Evolutionary conservation across 2,113 vertebrate genomes (phyloP).

Genomic region (Symphodus melops): DNA sequence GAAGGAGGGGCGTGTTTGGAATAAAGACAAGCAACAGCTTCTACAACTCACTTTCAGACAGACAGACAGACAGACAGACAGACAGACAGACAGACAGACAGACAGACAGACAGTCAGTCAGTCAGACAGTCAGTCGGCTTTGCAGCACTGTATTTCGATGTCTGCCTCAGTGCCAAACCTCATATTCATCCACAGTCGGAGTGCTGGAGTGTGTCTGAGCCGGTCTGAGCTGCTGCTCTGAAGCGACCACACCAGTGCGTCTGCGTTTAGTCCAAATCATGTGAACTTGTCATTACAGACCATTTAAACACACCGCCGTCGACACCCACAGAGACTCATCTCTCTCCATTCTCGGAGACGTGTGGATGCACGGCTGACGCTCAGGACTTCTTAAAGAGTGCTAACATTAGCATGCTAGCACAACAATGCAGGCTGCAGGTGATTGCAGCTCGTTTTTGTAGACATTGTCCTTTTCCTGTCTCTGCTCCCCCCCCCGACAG

Average conservation of each 20-base stretch:
- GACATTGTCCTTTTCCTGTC: no score
- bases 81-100: conserved; percentile 17
- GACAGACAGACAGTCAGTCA: conserved; percentile 3
- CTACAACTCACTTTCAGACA: no score
- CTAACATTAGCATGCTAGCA: no score
- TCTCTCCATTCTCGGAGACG: no score
- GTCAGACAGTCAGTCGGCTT: conserved; percentile 1
- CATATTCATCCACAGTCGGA: conserved; percentile 13
- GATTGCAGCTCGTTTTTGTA: no score
- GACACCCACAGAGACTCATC: no score
- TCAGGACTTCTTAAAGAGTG: no score
- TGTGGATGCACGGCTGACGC: no score
- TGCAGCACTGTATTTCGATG: not conserved
- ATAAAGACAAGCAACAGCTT: no score
- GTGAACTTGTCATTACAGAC: not conserved
- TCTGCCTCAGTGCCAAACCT: conserved; percentile 8
- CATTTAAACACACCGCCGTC: no score
- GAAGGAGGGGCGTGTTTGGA: not conserved
- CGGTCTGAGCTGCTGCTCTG: not conserved
- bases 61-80: not conserved
- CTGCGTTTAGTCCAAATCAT: not conserved
- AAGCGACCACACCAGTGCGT: not conserved
- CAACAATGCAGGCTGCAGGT: no score
- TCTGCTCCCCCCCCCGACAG: conserved; percentile 2
- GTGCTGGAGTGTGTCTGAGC: conserved; percentile 20